Conservation (phyloP, 2,113 vertebrate species). For the Oryctolagus cuniculus region mOryCun1.1 NC_091436.1:168267501-168268000, state of each 20-base stretch:
- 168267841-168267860: not conserved
- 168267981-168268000: no score
- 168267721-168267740: constrained; percentile 3
- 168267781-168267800: no score
- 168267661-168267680: not conserved
- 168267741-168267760: not conserved
- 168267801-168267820: no score
- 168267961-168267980: no score
- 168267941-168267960: no score
- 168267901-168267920: no score
- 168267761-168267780: not conserved
- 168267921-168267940: no score
- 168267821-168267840: not conserved
- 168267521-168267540: not conserved
- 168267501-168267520: not conserved
- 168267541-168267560: not conserved
- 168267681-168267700: constrained; percentile 65
- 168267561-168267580: not conserved
- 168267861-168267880: not conserved
- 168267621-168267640: constrained; percentile 57
- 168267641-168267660: constrained; percentile 32
- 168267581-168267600: not conserved
- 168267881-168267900: not conserved
- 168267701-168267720: not conserved
- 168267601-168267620: constrained; percentile 4